These are phyloP conservation scores for Pediacus dermestoides DNA, from an alignment of 2,888 invertebrate species.

Conservation along the genomic window DNA sequence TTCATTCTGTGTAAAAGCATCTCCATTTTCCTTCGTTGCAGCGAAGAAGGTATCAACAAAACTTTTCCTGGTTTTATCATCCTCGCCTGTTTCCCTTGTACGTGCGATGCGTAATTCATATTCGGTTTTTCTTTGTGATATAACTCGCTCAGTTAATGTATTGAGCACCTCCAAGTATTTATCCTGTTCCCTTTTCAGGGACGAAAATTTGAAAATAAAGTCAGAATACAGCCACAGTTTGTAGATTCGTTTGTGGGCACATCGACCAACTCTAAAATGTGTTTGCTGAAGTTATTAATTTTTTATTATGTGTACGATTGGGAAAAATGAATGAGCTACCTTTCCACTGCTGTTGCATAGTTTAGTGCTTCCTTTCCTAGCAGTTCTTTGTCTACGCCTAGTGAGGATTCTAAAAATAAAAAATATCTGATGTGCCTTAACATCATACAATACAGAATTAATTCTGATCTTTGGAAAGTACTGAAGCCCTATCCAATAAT, in stretches of 20 bases:
- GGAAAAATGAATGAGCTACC: no score
- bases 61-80: slow-evolving; percentile 9
- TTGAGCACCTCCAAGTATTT: slow-evolving; percentile 25
- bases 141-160: slow-evolving; percentile 27
- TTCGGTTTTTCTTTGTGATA: slow-evolving; percentile 23
- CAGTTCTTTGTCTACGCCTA: slow-evolving; percentile 33
- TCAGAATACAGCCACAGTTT: slow-evolving; percentile 31
- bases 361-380: slow-evolving; percentile 27
- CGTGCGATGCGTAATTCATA: slow-evolving; percentile 17
- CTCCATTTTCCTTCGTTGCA: slow-evolving; percentile 23
- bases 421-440: no score
- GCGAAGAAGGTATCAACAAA: slow-evolving; percentile 28
- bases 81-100: no score
- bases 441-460: no score
- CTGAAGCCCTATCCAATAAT: no score
- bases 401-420: slow-evolving; percentile 26
- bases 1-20: slow-evolving; percentile 24
- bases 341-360: slow-evolving; percentile 28
- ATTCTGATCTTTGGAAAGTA: no score
- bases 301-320: slow-evolving; percentile 4
- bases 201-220: slow-evolving; percentile 26
- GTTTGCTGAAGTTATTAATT: not conserved
- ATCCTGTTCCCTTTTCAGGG: slow-evolving; percentile 27
- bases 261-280: slow-evolving; percentile 23
- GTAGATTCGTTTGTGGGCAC: slow-evolving; percentile 22